Base-by-base conservation (phyloP, 2,797 vertebrate species). In the Siniperca scherzeri region DNA sequence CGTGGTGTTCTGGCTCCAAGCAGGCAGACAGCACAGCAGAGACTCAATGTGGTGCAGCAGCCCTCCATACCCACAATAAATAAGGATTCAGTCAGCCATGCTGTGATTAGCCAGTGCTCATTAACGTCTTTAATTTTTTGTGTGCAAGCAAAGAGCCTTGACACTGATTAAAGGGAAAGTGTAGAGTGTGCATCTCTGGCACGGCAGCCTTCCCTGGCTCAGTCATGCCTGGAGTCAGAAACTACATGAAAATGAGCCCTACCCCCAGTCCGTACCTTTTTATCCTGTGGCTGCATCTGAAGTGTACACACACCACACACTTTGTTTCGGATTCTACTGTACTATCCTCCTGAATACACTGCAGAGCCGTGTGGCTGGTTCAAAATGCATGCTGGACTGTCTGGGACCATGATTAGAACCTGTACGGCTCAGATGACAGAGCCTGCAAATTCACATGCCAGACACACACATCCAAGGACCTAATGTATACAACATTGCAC, bases 101-200 rank as follows among this genome's bases (percentile, higher is more conserved):
- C 80, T 65, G 72, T 59, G 52, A 89, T 91, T 59, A 88, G 81
- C 77, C 87, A 80, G 83, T 38, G 86, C 89, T 92, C 88, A 92
- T 95, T 91, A 92, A 78, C 70, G 66, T 76, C 84, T 87, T 93
- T 82, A 50, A 90, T 90, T 88, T 70, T 75, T 83, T 50, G 10
- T 81, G 82, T 81, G 83, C 76, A 66, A 76, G 89, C 73, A 72
- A 83, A 85, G 74, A 52, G 79, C 83, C 85, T 82, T 91, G 84
- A 91, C 74, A 27, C 67, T 92, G 88, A 94, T 94, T 92, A 93
- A 91, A 91, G 80, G 70, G 80, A 89, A 92, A 93, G 84, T 64
- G 21, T 3, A 89, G 80, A 87, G 30, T 85, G 67, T 79, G 67
- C 81, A 85, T 87, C 83, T 88, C 80, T 87, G 65, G 69, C 82